Evolutionary conservation across 30 jellyfish, hydroid and myxozoan genomes (phyloP), one percentile per base, ranked within the genome.

Genomic region (Hydractinia symbiolongicarpus): DNA sequence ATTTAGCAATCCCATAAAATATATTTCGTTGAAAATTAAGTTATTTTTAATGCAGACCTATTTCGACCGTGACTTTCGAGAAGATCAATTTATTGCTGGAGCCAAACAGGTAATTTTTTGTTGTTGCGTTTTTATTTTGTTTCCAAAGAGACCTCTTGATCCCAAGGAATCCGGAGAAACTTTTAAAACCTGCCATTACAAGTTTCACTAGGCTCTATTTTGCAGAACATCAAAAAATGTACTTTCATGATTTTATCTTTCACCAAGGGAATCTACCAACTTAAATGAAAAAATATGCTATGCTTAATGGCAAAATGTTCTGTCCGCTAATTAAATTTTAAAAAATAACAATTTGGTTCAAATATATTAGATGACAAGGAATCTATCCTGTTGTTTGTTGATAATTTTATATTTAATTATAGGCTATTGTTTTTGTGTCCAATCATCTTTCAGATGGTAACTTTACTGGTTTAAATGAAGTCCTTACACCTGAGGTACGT

Each of bases 361-460:
- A 30, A 30, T 2, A 30, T 30, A 30, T 30, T 2, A 30, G 44
- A 30, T 30, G 44, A 30, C 44, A 30, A 30, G 44, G 44, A 30
- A 30, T 30, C 44, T 30, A 30, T 30, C 44, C 44, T 30, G 44
- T 30, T 30, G 44, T 30, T 30, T 30, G 44, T 30, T 30, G 44
- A 30, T 30, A 30, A 60, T 44, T 61, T 50, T 5, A 44, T 16
- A 21, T 66, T 58, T 21, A 5, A 19, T 71, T 72, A 21, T 49
- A 86, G 95, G 95, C 88, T 30, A 58, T 86, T 11, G 73, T 86
- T 44, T 75, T 77, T 58, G 95, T 86, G 72, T 78, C 95, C 54
- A 53, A 85, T 67, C 66, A 66, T 77, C 71, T 86, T 21, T 71
- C 95, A 13, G 78, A 86, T n/a, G 89, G 82, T 14, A 71, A 58